These are phyloP conservation scores for Popillia japonica DNA, from an alignment of 1,140 invertebrate genomes.

Conservation along the genomic window DNA sequence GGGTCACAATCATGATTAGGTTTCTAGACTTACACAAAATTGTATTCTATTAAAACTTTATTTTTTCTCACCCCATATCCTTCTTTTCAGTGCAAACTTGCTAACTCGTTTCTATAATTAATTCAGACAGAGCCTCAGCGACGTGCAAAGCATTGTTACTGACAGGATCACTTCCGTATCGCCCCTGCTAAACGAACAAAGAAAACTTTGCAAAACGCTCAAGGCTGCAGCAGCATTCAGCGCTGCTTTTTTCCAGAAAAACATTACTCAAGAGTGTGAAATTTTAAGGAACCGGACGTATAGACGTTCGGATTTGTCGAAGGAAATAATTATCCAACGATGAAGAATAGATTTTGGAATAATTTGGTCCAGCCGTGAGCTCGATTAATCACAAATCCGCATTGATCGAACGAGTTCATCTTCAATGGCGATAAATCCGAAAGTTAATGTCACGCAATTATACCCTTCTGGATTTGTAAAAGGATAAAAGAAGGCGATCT, in stretches of 20 bases:
- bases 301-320: not conserved
- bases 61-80: not conserved
- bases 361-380: not conserved
- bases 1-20: not conserved
- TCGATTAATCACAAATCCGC: no score
- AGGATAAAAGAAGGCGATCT: constrained; percentile 3
- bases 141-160: constrained; percentile 2
- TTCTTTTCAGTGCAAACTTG: not conserved
- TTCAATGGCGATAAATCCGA: not conserved
- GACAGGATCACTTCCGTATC: not conserved
- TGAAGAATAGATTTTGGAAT: not conserved
- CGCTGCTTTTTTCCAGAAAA: not conserved
- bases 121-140: not conserved
- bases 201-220: not conserved
- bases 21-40: not conserved
- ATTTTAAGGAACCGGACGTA: not conserved
- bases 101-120: constrained; percentile 8
- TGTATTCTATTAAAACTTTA: not conserved
- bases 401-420: not conserved
- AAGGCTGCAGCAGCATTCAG: not conserved
- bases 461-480: not conserved
- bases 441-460: constrained; percentile 14
- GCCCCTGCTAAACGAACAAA: not conserved
- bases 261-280: not conserved
- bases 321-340: not conserved